phyloP scores from a whole-genome alignment of 2,797 vertebrate genomes.

The Dipus sagitta region DNA sequence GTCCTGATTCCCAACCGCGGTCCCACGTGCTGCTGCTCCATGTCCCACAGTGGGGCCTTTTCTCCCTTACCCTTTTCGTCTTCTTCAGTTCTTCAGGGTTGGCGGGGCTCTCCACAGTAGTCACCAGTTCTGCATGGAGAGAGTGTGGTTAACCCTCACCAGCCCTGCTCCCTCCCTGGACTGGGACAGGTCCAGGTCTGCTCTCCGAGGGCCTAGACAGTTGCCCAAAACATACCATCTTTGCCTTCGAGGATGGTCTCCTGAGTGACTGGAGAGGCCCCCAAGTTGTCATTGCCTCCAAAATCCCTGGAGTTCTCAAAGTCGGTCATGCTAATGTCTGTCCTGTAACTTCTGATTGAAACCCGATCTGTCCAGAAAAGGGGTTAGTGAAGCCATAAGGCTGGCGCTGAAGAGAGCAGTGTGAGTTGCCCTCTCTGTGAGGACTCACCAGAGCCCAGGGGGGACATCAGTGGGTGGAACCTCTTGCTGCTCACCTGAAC shows the following conservation, averaged over 20 bases:
- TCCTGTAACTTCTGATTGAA: slow-evolving; percentile 89
- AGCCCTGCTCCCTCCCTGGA: background rate
- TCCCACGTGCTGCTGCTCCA: background rate
- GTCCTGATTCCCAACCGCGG: background rate
- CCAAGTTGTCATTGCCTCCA: slow-evolving; percentile 78
- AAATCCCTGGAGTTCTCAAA: slow-evolving; percentile 83
- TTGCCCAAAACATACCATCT: slow-evolving; percentile 78
- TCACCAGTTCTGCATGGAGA: slow-evolving; percentile 74
- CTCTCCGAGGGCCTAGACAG: background rate
- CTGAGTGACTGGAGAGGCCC: slow-evolving; percentile 53
- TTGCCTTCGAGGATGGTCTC: slow-evolving; percentile 81
- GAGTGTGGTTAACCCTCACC: background rate
- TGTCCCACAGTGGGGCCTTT: background rate
- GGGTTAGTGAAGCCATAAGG: background rate
- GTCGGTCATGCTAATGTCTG: slow-evolving; percentile 89
- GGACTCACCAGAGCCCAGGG: background rate
- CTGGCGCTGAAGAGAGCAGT: background rate
- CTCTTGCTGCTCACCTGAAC: background rate
- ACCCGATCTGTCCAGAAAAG: slow-evolving; percentile 84
- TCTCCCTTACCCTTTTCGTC: slow-evolving; percentile 85
- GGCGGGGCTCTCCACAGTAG: fast-evolving
- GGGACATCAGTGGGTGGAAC: fast-evolving
- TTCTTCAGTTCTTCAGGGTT: slow-evolving; percentile 55
- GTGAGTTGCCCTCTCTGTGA: background rate
- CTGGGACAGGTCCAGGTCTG: background rate